Conservation (phyloP, 2,797 vertebrate genomes). For the Crypturellus tataupa region DNA sequence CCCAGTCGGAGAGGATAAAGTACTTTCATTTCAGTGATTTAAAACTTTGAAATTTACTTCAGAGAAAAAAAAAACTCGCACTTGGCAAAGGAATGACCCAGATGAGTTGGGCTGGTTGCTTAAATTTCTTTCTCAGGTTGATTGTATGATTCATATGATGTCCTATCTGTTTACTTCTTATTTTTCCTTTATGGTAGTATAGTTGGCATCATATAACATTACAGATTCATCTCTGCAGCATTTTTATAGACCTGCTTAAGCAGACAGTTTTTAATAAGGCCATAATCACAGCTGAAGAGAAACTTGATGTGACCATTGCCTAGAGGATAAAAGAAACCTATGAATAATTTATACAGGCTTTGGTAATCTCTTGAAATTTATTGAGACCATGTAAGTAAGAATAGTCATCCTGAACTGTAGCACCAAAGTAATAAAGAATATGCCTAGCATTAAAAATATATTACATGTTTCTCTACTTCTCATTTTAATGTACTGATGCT, state of each 20-base stretch:
- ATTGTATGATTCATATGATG: not conserved
- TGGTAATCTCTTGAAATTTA: not conserved
- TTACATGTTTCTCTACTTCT: not conserved
- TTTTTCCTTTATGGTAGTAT: slow-evolving; percentile 52
- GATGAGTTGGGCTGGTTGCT: not conserved
- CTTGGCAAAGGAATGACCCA: not conserved
- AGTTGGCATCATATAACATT: not conserved
- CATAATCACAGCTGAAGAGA: not conserved
- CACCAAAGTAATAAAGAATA: not conserved
- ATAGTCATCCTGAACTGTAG: not conserved
- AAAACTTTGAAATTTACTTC: slow-evolving; percentile 30
- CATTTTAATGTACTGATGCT: not conserved
- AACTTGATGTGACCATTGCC: not conserved
- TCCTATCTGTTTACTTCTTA: slow-evolving; percentile 31
- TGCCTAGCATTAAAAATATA: not conserved
- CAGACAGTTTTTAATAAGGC: not conserved
- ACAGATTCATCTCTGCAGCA: slow-evolving; percentile 18
- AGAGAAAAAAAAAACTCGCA: not conserved
- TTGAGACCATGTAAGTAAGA: not conserved
- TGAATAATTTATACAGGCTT: not conserved
- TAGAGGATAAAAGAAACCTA: not conserved
- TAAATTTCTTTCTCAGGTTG: not conserved
- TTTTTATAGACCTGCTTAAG: not conserved
- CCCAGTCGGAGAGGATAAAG: not conserved
- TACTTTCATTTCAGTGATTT: slow-evolving; percentile 51